A percentile compares a stretch with the other conserved stretches of the same genome.
Conservation (phyloP, 2,113 vertebrate genomes). For the Zosterops lateralis region DNA sequence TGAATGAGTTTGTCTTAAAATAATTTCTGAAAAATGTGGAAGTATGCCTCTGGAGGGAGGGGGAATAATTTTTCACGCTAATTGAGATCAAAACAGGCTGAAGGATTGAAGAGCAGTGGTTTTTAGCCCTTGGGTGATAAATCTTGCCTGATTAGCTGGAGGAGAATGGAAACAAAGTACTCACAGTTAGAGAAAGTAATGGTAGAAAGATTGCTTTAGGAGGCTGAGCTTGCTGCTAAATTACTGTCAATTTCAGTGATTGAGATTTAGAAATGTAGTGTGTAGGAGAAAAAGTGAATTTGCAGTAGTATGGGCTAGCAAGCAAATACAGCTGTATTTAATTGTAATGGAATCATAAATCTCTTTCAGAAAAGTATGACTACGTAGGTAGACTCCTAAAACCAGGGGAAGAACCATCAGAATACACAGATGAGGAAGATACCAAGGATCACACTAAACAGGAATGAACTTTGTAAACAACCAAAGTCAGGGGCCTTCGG, state of each 20-base stretch:
- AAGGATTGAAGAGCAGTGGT: neutral
- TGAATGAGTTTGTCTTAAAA: neutral
- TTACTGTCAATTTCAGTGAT: neutral
- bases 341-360: conserved; percentile 36
- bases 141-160: neutral
- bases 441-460: conserved; percentile 97
- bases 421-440: conserved; percentile 99
- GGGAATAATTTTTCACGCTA: neutral
- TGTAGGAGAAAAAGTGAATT: neutral
- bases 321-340: neutral
- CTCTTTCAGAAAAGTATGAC: conserved; percentile 94
- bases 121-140: neutral
- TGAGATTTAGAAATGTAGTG: neutral
- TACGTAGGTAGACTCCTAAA: conserved; percentile 98
- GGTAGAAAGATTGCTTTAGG: neutral
- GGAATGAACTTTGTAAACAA: conserved; percentile 89
- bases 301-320: neutral
- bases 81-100: neutral
- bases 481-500: conserved; percentile 92
- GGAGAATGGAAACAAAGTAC: neutral
- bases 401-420: conserved; percentile 96
- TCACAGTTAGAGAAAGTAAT: neutral
- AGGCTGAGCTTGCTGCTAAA: neutral
- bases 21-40: neutral
- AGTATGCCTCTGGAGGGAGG: neutral